Evolutionary conservation across 1,140 invertebrate species (phyloP).

Genomic region (Chymomyza costata): DNA sequence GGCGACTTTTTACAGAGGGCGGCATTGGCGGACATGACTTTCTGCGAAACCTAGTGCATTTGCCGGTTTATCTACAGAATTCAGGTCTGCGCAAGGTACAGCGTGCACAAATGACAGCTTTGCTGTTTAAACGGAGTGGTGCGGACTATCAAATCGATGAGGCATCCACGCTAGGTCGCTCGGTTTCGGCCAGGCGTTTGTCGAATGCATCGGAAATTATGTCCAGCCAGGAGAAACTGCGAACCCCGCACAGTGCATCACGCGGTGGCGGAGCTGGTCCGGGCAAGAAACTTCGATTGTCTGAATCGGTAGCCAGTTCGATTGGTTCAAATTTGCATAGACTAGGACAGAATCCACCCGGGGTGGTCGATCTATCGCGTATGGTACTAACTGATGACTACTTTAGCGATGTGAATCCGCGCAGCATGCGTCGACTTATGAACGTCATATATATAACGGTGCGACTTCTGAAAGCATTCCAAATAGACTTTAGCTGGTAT

Average conservation of each 20-base stretch:
- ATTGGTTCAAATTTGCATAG: constrained; percentile 91
- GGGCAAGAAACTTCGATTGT: constrained; percentile 84
- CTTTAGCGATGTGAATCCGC: constrained; percentile 97
- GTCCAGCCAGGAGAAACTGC: constrained; percentile 84
- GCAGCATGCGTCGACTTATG: constrained; percentile 96
- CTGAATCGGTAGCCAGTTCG: constrained; percentile 92
- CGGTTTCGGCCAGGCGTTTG: constrained; percentile 82
- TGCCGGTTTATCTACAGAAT: constrained; percentile 98
- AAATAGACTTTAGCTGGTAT: constrained; percentile 99
- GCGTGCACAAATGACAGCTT: constrained; percentile 87
- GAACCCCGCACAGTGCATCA: constrained; percentile 72
- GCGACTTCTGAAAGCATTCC: constrained; percentile 96
- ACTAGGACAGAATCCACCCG: constrained; percentile 78
- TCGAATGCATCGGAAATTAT: constrained; percentile 87
- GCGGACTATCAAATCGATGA: constrained; percentile 62
- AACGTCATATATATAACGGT: constrained; percentile 98
- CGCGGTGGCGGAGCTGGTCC: constrained; percentile 77
- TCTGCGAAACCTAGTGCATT: constrained; percentile 95
- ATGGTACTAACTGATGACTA: constrained; percentile 95
- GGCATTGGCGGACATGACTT: constrained; percentile 96
- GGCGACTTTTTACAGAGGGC: constrained; percentile 88
- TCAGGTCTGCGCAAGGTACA: constrained; percentile 93
- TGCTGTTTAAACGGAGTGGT: constrained; percentile 73
- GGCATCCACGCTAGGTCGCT: constrained; percentile 76
- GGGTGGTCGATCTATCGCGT: constrained; percentile 85